A percentile compares a stretch with the other conserved stretches of the same genome.
Conservation (phyloP, 2,113 vertebrate genomes). For the Burhinus oedicnemus region DNA sequence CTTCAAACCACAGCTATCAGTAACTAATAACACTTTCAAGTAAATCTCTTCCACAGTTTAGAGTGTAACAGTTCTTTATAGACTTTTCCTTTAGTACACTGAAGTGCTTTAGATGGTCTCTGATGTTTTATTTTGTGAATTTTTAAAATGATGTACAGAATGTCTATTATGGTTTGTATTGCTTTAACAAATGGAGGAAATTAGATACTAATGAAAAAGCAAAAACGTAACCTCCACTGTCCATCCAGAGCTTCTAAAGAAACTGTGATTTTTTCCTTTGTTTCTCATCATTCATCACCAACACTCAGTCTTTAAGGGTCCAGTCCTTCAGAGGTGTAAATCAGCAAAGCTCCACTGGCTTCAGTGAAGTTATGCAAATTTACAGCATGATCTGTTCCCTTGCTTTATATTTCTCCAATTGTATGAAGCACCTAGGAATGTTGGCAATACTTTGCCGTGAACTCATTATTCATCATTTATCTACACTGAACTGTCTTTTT, state of each 20-base stretch:
- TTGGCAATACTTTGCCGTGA: not conserved
- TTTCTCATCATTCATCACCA: slow-evolving; percentile 10
- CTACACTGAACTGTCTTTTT: slow-evolving; percentile 38
- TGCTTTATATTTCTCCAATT: not conserved
- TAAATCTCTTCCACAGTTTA: slow-evolving; percentile 20
- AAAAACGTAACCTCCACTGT: not conserved
- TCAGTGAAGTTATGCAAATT: not conserved
- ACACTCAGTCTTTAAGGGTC: not conserved
- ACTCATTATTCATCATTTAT: slow-evolving; percentile 55
- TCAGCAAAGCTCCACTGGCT: not conserved
- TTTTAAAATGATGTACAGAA: not conserved
- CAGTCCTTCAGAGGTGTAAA: slow-evolving; percentile 1
- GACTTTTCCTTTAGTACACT: not conserved
- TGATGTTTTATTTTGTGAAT: not conserved
- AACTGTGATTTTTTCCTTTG: not conserved
- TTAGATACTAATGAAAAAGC: not conserved
- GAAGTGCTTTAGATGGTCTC: not conserved
- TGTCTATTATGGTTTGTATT: not conserved
- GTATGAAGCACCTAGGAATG: not conserved
- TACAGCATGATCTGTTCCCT: not conserved
- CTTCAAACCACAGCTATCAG: not conserved
- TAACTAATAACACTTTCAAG: slow-evolving; percentile 14
- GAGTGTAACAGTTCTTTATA: not conserved
- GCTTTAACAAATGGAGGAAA: not conserved
- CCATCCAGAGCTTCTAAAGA: not conserved